These are phyloP conservation scores for Ellobius talpinus DNA, from an alignment of 2,113 vertebrate species.

Conservation along the genomic window DNA sequence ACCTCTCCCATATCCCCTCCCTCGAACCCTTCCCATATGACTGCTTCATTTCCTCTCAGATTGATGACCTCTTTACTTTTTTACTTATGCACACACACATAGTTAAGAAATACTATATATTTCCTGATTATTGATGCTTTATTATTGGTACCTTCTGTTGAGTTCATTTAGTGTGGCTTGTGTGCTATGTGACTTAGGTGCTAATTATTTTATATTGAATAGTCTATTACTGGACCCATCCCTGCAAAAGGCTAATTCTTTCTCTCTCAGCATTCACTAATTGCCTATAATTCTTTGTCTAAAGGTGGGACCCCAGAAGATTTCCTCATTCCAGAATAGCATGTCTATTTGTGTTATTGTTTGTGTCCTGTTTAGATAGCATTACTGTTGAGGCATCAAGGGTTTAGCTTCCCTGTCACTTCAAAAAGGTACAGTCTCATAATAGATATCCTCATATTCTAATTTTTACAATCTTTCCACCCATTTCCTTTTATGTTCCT, in stretches of 20 bases:
- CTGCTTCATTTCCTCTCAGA: not conserved
- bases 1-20: not conserved
- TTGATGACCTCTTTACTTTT: not conserved
- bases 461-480: not conserved
- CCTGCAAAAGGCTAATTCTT: not conserved
- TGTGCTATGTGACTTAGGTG: not conserved
- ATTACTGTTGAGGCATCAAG: not conserved
- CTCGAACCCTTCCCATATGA: not conserved
- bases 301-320: not conserved
- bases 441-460: not conserved
- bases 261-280: not conserved
- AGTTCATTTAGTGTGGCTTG: not conserved
- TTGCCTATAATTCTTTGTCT: not conserved
- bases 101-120: not conserved
- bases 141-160: not conserved
- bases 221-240: not conserved
- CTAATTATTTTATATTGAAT: not conserved
- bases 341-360: not conserved
- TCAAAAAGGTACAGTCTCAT: not conserved
- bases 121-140: not conserved
- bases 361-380: not conserved
- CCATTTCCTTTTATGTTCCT: not conserved
- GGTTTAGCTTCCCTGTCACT: not conserved
- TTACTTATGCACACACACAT: not conserved
- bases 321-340: not conserved